Percentiles rank a stretch among this genome's conserved stretches.
phyloP scores from a whole-genome alignment of 2,888 invertebrate genomes.

The Pachydiplax longipennis region DNA sequence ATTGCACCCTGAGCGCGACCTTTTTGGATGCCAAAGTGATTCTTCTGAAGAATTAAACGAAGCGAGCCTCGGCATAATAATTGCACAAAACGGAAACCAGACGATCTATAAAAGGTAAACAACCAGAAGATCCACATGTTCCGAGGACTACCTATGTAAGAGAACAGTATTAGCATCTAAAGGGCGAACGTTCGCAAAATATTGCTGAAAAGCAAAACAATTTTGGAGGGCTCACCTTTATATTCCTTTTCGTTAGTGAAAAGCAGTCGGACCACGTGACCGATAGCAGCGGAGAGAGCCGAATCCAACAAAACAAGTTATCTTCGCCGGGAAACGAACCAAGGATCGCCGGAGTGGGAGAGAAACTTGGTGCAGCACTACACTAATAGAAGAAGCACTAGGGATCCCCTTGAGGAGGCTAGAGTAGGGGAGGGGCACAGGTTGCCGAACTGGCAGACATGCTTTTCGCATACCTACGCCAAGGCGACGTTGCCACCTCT shows the following conservation, averaged over 20 bases:
- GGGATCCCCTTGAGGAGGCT: not conserved
- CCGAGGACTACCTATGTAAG: not conserved
- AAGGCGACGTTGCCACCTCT: slow-evolving; percentile 21
- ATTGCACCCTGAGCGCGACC: too few species aligned
- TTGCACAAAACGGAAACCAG: too few species aligned
- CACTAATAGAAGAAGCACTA: not conserved
- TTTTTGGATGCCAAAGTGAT: too few species aligned
- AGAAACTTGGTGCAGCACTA: slow-evolving; percentile 15
- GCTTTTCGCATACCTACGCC: slow-evolving; percentile 43
- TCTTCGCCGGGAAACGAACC: slow-evolving; percentile 23
- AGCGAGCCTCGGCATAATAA: too few species aligned
- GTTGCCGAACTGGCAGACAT: slow-evolving; percentile 44
- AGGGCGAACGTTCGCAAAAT: not conserved
- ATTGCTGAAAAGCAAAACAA: not conserved
- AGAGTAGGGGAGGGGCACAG: slow-evolving; percentile 6
- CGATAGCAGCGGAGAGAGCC: not conserved
- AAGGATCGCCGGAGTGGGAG: slow-evolving; percentile 5
- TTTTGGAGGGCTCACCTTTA: slow-evolving; percentile 3
- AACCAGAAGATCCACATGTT: not conserved
- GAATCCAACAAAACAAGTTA: slow-evolving; percentile 6
- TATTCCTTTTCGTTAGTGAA: slow-evolving; percentile 20
- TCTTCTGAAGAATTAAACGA: too few species aligned
- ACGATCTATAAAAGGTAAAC: not conserved
- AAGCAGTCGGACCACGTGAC: not conserved
- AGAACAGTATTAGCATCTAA: not conserved